Evolutionary conservation across 2,888 invertebrate species (phyloP), one percentile per base, ranked within the genome.

Genomic region (Chalcis sispes): DNA sequence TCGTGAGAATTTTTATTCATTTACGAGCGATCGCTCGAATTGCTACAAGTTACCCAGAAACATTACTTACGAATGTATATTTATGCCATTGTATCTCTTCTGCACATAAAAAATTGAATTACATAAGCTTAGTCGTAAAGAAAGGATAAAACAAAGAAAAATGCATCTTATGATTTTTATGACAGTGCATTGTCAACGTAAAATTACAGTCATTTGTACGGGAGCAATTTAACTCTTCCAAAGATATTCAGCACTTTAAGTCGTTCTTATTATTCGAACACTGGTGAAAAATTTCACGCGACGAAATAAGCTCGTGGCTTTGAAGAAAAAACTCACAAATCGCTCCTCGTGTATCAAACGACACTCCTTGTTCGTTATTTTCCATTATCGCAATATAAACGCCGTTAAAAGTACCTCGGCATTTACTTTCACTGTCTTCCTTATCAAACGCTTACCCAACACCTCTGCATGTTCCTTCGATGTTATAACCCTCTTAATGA

Each of bases 371-470:
- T 59, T 59, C 59, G 13, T 40, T 59, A 59, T 59, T 59, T 40
- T 59, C 48, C 29, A 20, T 29, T 20, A 2, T 2, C 1, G 36
- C 65, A 20, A 36, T 52, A 25, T 36, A 36, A 46, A 32, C n/a
- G 36, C 29, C 40, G 18, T 64, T 64, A 42, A 40, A 36, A 8
- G 4, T 13, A 40, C 42, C 42, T 15, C 29, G 20, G 29, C 20
- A 29, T 8, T 20, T 15, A 72, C 72, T 72, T 64, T 72, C 64
- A 56, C 72, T 32, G 52, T 64, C 46, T 56, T 72, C 40, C 72
- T 64, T 54, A 64, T 62, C 72, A 54, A 70, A 48, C 52, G 8
- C 25, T 20, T 32, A 1, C 40, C 13, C 29, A 54, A 29, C n/a
- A 1, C 27, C 29, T 1, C 18, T 20, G 20, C 29, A 32, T 15